Percentiles rank a stretch among this genome's conserved stretches.
Conservation (phyloP, 2,113 vertebrate species). For the Xenopus tropicalis region DNA sequence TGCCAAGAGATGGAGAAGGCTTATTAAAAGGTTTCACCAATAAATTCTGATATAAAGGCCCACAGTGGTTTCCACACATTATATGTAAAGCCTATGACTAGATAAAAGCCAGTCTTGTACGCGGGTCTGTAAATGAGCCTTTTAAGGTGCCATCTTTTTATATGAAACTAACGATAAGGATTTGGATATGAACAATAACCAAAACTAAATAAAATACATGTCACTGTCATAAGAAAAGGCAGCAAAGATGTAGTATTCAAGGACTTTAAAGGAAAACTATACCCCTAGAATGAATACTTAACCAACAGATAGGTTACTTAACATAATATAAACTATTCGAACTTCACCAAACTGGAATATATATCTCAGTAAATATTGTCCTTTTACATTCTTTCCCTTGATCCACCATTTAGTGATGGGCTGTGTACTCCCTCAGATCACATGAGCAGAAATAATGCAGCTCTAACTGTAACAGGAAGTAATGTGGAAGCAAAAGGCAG, state of each 20-base stretch:
- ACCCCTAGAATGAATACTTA: no score
- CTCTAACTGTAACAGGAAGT: no score
- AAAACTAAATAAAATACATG: background rate
- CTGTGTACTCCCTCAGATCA: no score
- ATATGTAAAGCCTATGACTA: background rate
- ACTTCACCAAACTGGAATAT: no score
- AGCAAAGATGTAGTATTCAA: background rate
- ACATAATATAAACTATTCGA: no score
- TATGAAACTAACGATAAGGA: background rate
- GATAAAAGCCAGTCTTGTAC: background rate
- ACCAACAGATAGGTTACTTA: no score
- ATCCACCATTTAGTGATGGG: no score
- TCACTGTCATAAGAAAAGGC: background rate
- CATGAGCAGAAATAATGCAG: no score
- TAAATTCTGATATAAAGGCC: background rate
- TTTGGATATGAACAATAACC: background rate
- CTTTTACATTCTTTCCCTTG: no score
- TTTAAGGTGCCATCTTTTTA: background rate
- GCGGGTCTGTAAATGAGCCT: background rate
- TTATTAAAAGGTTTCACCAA: constrained; percentile 29
- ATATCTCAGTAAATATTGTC: no score
- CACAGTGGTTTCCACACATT: background rate
- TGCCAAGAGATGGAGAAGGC: constrained; percentile 2
- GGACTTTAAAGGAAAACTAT: no score
- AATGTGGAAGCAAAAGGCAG: no score